Conservation (phyloP, 2,113 vertebrate genomes). For the Rutilus rutilus region DNA sequence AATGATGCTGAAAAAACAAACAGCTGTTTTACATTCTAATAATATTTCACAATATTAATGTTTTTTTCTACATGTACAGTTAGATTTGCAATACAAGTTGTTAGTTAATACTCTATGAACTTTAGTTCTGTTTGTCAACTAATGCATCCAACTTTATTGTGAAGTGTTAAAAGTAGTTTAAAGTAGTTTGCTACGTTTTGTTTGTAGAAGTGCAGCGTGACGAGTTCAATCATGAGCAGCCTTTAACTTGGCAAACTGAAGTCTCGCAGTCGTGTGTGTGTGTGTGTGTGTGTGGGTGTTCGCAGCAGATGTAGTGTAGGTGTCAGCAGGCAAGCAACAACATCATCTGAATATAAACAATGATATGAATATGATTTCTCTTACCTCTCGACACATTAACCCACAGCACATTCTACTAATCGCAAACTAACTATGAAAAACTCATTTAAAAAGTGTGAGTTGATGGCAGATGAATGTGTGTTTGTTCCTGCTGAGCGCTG, state of each 20-base stretch:
- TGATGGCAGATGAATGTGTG: slow-evolving; percentile 7
- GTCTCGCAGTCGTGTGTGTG: slow-evolving; percentile 2
- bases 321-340: slow-evolving; percentile 55
- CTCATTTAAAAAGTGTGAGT: neutral
- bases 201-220: too few relatives aligned
- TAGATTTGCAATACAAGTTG: too few relatives aligned
- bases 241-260: neutral
- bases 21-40: too few relatives aligned
- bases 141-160: too few relatives aligned
- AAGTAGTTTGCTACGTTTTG: too few relatives aligned
- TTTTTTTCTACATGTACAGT: too few relatives aligned
- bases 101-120: too few relatives aligned
- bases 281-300: slow-evolving; percentile 52
- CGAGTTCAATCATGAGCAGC: neutral
- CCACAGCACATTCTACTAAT: neutral
- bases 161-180: too few relatives aligned
- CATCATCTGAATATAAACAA: slow-evolving; percentile 24
- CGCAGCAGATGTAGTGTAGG: slow-evolving; percentile 67
- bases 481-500: neutral
- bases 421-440: too few relatives aligned
- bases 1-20: too few relatives aligned
- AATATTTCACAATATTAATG: too few relatives aligned
- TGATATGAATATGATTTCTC: neutral
- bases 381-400: neutral
- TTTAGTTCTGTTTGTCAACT: too few relatives aligned